phyloP scores from a whole-genome alignment of 2,797 vertebrate species.

The Adrianichthys oophorus region DNA sequence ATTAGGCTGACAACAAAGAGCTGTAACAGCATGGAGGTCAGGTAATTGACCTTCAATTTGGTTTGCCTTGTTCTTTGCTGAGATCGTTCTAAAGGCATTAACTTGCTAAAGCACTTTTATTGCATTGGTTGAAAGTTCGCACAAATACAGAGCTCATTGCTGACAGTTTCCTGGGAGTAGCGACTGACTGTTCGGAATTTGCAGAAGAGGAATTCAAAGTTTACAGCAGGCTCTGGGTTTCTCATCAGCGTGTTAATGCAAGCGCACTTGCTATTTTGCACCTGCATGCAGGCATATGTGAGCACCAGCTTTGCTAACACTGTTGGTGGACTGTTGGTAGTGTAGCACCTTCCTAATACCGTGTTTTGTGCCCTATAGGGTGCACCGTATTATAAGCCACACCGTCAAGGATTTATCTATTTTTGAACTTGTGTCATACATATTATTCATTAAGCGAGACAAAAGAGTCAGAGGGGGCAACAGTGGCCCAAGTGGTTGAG shows the following conservation, averaged over 20 bases:
- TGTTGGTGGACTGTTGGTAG: no score
- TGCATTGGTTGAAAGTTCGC: constrained; percentile 27
- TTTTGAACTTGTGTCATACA: no score
- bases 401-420: no score
- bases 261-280: constrained; percentile 20
- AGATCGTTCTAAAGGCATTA: constrained; percentile 44
- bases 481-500: no score
- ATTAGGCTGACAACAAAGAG: constrained; percentile 34
- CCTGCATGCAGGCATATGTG: constrained; percentile 2
- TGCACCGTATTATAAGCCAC: no score
- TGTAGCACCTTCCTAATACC: no score
- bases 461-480: no score
- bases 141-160: constrained; percentile 20
- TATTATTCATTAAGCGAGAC: no score
- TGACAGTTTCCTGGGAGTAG: constrained; percentile 39
- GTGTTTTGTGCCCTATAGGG: no score
- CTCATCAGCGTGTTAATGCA: constrained; percentile 13
- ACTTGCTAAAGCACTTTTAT: constrained; percentile 34
- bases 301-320: background rate
- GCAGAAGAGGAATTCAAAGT: constrained; percentile 6
- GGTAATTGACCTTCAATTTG: constrained; percentile 24
- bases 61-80: constrained; percentile 31
- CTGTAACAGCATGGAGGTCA: constrained; percentile 32
- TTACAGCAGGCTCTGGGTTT: constrained; percentile 1
- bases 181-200: constrained; percentile 1